phyloP scores from a whole-genome alignment of 2,797 vertebrate genomes.

The Cheirogaleus major region DNA sequence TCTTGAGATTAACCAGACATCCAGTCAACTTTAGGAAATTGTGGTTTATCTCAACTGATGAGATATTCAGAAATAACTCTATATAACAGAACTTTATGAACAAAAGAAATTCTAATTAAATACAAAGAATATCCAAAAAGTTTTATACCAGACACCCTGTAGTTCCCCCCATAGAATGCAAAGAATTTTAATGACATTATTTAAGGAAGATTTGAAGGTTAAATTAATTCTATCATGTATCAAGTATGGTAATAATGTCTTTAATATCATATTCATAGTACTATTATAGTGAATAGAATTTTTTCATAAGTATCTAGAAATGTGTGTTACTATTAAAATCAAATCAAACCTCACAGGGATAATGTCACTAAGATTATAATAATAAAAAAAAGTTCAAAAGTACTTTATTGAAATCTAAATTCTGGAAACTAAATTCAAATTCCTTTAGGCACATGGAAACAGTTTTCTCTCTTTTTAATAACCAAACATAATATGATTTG shows the following conservation, averaged over 20 bases:
- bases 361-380: constrained; percentile 35
- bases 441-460: constrained; percentile 79
- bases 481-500: constrained; percentile 56
- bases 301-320: constrained; percentile 40
- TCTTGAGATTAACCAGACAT: constrained; percentile 86
- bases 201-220: constrained; percentile 80
- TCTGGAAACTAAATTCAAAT: constrained; percentile 78
- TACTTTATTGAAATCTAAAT: constrained; percentile 77
- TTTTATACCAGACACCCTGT: constrained; percentile 71
- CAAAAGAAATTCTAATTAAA: constrained; percentile 82
- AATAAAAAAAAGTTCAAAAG: constrained; percentile 37
- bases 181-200: constrained; percentile 81
- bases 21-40: constrained; percentile 83
- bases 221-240: constrained; percentile 64
- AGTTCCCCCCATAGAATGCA: constrained; percentile 67
- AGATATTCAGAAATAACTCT: constrained; percentile 83
- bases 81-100: constrained; percentile 77
- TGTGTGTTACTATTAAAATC: constrained; percentile 35
- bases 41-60: constrained; percentile 82
- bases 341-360: constrained; percentile 48
- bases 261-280: constrained; percentile 73
- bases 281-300: constrained; percentile 33
- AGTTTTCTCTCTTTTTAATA: constrained; percentile 75
- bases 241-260: constrained; percentile 75
- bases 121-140: constrained; percentile 81